phyloP scores from a whole-genome alignment of 2,797 vertebrate genomes.

The Mallotus villosus region DNA sequence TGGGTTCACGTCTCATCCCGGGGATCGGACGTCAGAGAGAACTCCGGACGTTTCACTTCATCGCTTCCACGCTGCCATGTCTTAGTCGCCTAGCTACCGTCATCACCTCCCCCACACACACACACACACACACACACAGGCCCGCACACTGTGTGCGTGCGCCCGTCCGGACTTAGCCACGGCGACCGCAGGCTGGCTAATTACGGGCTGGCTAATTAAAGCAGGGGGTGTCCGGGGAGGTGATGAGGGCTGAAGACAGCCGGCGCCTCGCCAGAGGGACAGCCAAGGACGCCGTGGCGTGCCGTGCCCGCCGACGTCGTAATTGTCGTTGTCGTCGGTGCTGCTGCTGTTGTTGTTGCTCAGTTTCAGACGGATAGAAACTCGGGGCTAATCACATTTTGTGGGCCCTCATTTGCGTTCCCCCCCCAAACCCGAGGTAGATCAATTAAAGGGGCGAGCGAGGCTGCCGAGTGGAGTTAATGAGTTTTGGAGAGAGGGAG shows the following conservation, averaged over 20 bases:
- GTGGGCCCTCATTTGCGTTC: not conserved
- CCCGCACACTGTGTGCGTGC: slow-evolving; percentile 1
- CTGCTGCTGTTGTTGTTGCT: not conserved
- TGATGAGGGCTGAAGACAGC: slow-evolving; percentile 1
- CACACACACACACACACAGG: not conserved
- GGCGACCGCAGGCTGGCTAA: slow-evolving; percentile 16
- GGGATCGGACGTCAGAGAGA: too few species aligned
- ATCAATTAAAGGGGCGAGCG: not conserved
- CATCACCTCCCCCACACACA: not conserved
- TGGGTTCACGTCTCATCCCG: too few species aligned
- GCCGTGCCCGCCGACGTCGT: not conserved
- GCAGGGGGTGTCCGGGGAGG: slow-evolving; percentile 6
- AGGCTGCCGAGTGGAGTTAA: not conserved
- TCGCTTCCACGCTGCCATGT: not conserved
- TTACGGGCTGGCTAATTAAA: slow-evolving; percentile 27
- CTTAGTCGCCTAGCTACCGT: not conserved
- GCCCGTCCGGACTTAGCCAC: slow-evolving; percentile 13
- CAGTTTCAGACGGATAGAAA: not conserved
- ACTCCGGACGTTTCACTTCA: too few species aligned
- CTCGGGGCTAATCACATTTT: slow-evolving; percentile 3
- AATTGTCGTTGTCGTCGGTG: slow-evolving; percentile 2
- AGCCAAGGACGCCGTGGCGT: slow-evolving; percentile 7
- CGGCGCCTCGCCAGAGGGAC: not conserved
- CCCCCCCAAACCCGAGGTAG: slow-evolving; percentile 1
- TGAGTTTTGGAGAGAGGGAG: not conserved